A percentile compares a stretch with the other conserved stretches of the same genome.
Conservation (phyloP, 2,797 vertebrate species). For the Gadopsis bispinosus region DNA sequence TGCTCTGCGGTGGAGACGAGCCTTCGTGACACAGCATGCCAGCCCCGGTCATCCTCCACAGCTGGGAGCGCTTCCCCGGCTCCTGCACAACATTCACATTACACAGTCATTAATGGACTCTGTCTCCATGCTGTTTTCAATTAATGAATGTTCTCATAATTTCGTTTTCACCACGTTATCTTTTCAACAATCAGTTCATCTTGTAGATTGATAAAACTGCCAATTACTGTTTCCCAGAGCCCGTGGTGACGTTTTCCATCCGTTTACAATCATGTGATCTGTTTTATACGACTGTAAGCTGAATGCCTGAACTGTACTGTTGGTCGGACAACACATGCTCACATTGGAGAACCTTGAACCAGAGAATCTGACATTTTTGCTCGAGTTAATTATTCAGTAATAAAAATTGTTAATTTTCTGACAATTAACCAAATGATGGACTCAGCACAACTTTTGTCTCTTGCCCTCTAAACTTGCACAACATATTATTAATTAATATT, state of each 20-base stretch:
- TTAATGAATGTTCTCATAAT: neutral
- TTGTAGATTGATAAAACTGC: neutral
- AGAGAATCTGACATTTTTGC: no score
- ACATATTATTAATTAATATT: neutral
- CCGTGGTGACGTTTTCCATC: no score
- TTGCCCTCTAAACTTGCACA: neutral
- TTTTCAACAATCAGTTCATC: neutral
- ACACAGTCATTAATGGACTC: neutral
- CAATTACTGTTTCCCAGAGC: no score
- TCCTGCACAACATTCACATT: slow-evolving; percentile 82
- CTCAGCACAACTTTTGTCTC: no score
- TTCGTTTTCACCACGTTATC: neutral
- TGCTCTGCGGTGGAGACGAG: slow-evolving; percentile 95
- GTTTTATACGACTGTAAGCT: no score
- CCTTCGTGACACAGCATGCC: slow-evolving; percentile 98
- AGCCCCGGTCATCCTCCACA: slow-evolving; percentile 93
- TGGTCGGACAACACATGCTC: neutral
- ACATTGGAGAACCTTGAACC: neutral
- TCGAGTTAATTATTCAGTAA: neutral
- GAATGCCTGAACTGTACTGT: no score
- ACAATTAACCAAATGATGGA: neutral
- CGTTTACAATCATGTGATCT: no score
- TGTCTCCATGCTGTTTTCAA: neutral
- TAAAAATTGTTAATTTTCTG: neutral
- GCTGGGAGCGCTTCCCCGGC: slow-evolving; percentile 96